Conservation (phyloP, 2,888 invertebrate genomes). For the Archips xylosteana region DNA sequence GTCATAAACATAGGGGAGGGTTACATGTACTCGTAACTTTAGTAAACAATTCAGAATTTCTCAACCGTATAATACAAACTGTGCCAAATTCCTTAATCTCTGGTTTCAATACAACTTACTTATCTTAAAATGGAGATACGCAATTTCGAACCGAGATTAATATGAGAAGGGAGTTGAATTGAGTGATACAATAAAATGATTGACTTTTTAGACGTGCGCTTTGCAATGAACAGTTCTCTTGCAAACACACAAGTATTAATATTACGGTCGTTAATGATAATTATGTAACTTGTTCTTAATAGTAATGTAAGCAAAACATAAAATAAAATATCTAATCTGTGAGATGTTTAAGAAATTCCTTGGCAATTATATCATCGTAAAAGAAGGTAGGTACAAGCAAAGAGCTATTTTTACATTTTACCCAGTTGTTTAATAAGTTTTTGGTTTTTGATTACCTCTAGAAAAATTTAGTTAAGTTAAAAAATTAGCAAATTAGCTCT, state of each 20-base stretch:
- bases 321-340: too few species aligned
- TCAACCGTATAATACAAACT: conserved; percentile 10
- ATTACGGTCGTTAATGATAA: not conserved
- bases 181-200: not conserved
- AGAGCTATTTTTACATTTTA: too few species aligned
- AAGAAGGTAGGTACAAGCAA: too few species aligned
- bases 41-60: conserved; percentile 13
- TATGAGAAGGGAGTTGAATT: not conserved
- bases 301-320: too few species aligned
- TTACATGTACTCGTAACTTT: conserved; percentile 3
- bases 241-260: not conserved
- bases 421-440: too few species aligned
- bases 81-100: conserved; percentile 1
- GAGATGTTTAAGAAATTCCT: too few species aligned
- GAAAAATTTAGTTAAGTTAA: too few species aligned
- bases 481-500: too few species aligned
- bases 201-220: not conserved
- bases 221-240: not conserved
- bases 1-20: conserved; percentile 9
- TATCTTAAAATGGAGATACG: conserved; percentile 1
- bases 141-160: not conserved
- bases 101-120: conserved; percentile 16
- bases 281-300: not conserved
- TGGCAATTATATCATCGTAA: too few species aligned
- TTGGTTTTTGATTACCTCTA: too few species aligned